Evolutionary conservation across 2,888 invertebrate genomes (phyloP).

Genomic region (Caenorhabditis wallacei): DNA sequence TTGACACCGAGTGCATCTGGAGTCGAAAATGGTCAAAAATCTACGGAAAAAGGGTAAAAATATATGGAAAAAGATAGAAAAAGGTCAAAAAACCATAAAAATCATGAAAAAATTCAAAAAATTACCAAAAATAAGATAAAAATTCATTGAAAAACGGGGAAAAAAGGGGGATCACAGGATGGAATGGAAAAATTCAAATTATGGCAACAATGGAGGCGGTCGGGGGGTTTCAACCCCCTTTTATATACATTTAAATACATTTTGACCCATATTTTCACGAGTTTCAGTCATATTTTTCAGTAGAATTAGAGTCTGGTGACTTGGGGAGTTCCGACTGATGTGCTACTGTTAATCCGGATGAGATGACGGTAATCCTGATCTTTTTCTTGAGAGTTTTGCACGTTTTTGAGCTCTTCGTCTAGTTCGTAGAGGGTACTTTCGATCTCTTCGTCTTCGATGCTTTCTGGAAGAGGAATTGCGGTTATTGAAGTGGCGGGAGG

Average conservation of each 20-base stretch:
- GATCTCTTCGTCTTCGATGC: slow-evolving; percentile 35
- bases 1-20: slow-evolving; percentile 52
- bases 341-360: slow-evolving; percentile 59
- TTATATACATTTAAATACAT: slow-evolving; percentile 24
- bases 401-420: slow-evolving; percentile 58
- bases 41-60: not conserved
- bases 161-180: slow-evolving; percentile 1
- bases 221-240: no score
- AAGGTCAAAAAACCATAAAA: not conserved
- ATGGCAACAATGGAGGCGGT: not conserved
- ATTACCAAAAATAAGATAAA: not conserved
- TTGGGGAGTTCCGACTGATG: slow-evolving; percentile 52
- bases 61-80: not conserved
- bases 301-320: slow-evolving; percentile 54
- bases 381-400: slow-evolving; percentile 33
- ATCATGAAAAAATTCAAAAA: not conserved
- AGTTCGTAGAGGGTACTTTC: slow-evolving; percentile 53
- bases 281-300: not conserved
- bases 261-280: slow-evolving; percentile 25
- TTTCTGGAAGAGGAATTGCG: no score
- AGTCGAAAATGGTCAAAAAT: slow-evolving; percentile 2
- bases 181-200: not conserved
- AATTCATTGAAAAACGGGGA: not conserved
- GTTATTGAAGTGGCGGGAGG: no score
- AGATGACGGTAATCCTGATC: slow-evolving; percentile 55